Percentiles rank a stretch among this genome's conserved stretches.
Evolutionary conservation across 2,113 vertebrate species (phyloP).

Genomic region (Hipposideros armiger): DNA sequence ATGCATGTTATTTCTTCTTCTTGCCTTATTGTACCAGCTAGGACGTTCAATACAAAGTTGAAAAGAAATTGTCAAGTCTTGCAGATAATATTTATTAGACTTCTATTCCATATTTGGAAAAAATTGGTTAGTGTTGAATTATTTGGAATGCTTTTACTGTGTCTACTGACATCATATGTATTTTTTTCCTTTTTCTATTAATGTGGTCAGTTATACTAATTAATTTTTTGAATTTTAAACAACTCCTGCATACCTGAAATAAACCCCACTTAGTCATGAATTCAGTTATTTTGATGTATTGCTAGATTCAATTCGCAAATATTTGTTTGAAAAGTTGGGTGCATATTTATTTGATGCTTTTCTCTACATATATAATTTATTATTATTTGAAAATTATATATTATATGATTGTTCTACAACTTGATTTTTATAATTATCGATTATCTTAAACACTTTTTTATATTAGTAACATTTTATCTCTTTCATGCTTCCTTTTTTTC

Average conservation of each 20-base stretch:
- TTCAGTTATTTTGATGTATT: neutral
- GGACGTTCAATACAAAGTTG: neutral
- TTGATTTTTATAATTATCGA: neutral
- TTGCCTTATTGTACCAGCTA: neutral
- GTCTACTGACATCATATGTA: neutral
- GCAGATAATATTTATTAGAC: neutral
- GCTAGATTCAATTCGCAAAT: neutral
- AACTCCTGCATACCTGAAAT: neutral
- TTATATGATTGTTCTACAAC: neutral
- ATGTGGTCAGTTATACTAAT: neutral
- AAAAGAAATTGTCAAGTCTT: neutral
- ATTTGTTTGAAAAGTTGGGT: neutral
- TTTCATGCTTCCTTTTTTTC: neutral
- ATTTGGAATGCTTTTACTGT: neutral
- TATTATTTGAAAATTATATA: conserved; percentile 14
- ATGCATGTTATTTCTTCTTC: neutral
- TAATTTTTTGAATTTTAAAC: conserved; percentile 13
- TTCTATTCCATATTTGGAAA: neutral
- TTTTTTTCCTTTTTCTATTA: neutral
- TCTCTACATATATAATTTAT: neutral
- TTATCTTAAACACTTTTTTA: neutral
- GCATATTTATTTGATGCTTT: neutral
- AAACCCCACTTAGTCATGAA: neutral
- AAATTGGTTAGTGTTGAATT: neutral
- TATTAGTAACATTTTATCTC: neutral